These are phyloP conservation scores for Alethe diademata DNA, from an alignment of 2,113 vertebrate genomes.

Conservation along the genomic window DNA sequence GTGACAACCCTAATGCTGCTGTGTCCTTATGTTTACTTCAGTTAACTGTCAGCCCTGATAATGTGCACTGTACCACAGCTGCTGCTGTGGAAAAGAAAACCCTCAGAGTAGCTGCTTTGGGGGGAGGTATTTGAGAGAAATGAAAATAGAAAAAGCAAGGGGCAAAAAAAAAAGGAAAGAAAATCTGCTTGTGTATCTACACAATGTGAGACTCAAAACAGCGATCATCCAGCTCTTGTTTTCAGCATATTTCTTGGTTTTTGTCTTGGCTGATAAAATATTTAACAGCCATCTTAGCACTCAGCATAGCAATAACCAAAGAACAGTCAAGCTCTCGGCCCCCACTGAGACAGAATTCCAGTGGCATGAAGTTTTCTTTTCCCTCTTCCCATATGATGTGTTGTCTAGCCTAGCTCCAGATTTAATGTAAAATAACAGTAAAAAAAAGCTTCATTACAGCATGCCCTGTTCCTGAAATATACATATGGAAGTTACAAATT, in stretches of 20 bases:
- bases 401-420: neutral
- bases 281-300: constrained; percentile 56
- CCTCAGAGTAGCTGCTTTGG: neutral
- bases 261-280: constrained; percentile 51
- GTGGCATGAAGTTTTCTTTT: neutral
- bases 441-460: neutral
- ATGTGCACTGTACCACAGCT: neutral
- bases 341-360: constrained; percentile 6
- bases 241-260: constrained; percentile 19
- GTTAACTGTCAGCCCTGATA: constrained; percentile 60
- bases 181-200: neutral
- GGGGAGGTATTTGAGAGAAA: neutral
- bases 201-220: neutral
- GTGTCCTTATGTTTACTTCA: constrained; percentile 58
- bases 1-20: constrained; percentile 27
- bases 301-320: constrained; percentile 22
- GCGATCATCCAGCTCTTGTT: neutral
- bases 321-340: neutral
- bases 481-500: neutral
- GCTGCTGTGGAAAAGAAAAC: constrained; percentile 2
- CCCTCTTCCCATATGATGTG: neutral
- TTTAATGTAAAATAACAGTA: neutral
- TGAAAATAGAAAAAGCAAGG: neutral
- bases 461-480: neutral
- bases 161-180: rapidly evolving